A percentile compares a stretch with the other conserved stretches of the same genome.
phyloP scores from a whole-genome alignment of 2,113 vertebrate species.

The Apteryx owenii region DNA sequence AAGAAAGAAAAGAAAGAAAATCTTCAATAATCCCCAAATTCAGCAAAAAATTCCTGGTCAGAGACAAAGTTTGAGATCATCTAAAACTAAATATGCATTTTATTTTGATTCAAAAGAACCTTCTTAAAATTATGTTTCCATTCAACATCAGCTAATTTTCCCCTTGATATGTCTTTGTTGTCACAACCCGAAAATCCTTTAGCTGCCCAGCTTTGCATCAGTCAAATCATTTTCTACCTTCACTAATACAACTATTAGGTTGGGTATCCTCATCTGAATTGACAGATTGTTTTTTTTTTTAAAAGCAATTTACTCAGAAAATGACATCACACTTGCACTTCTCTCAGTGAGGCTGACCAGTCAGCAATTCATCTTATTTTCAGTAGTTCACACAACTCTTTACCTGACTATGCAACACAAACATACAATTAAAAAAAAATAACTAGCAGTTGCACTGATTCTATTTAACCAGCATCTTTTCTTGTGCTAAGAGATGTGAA shows the following conservation, averaged over 20 bases:
- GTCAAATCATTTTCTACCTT: neutral
- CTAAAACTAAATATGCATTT: neutral
- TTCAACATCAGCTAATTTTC: neutral
- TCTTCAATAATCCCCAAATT: neutral
- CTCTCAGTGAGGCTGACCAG: neutral
- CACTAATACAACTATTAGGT: neutral
- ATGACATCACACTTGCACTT: neutral
- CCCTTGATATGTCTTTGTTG: neutral
- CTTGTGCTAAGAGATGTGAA: neutral
- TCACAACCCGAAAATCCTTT: neutral
- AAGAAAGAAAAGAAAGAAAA: neutral
- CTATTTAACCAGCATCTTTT: neutral
- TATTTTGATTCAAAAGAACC: neutral
- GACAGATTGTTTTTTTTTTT: neutral
- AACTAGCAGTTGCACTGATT: neutral
- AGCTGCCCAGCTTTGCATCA: neutral
- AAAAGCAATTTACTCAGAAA: neutral
- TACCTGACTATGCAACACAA: neutral
- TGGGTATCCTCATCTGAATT: neutral
- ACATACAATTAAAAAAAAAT: neutral
- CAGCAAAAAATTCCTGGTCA: neutral
- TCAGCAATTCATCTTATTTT: neutral
- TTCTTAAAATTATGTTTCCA: neutral
- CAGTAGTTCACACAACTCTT: neutral
- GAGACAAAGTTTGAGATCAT: neutral